These are phyloP conservation scores for Torymus texanus DNA, from an alignment of 2,888 invertebrate species.

Conservation along the genomic window DNA sequence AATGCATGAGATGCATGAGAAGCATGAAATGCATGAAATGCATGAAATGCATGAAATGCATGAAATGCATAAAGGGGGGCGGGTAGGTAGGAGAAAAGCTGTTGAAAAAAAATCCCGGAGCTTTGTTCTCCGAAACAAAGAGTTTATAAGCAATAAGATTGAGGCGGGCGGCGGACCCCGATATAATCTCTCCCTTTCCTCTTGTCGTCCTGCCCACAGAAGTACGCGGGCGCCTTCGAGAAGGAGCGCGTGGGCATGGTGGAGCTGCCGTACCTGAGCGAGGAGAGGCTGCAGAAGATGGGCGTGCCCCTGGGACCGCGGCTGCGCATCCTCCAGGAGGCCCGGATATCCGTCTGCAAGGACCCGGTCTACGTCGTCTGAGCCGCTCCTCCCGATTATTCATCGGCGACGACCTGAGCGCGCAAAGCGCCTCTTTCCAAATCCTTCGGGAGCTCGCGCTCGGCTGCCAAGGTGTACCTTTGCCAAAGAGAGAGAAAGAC, in stretches of 20 bases:
- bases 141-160: too few species aligned
- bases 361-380: slow-evolving; percentile 79
- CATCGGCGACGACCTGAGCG: too few species aligned
- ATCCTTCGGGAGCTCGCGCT: too few species aligned
- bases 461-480: neutral
- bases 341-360: slow-evolving; percentile 81
- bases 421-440: too few species aligned
- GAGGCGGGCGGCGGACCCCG: too few species aligned
- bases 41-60: slow-evolving; percentile 57
- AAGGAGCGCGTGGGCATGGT: slow-evolving; percentile 92
- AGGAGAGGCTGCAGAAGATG: slow-evolving; percentile 89
- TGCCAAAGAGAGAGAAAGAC: too few species aligned
- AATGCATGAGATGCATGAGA: slow-evolving; percentile 58
- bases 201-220: slow-evolving; percentile 77
- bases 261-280: slow-evolving; percentile 92
- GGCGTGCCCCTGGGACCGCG: slow-evolving; percentile 94
- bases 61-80: too few species aligned
- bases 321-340: slow-evolving; percentile 91
- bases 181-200: too few species aligned
- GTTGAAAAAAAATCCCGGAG: too few species aligned
- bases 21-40: neutral
- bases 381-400: slow-evolving; percentile 40
- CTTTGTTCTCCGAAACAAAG: too few species aligned
- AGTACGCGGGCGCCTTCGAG: slow-evolving; percentile 89
- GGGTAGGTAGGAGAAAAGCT: too few species aligned